Base-by-base conservation (phyloP, 2,888 invertebrate genomes). In the Tricholauxania praeusta region DNA sequence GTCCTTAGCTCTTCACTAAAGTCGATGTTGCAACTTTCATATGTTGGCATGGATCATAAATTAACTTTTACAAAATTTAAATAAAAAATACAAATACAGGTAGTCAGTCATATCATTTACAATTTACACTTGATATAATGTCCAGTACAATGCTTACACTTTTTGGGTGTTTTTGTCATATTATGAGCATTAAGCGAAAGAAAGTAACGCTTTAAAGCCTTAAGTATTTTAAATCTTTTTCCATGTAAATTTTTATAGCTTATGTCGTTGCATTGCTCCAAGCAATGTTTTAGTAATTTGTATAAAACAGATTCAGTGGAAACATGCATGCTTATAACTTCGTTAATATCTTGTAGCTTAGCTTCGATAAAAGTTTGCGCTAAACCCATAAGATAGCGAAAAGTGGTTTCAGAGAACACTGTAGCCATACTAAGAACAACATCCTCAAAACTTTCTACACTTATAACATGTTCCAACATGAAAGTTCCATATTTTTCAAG, bases 251-350 rank as follows among this genome's bases (percentile, higher is more conserved):
- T 19, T 4, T 49, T 19, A 12, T 14, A 3, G 1, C 39, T 17
- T 6, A 32, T 7, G 47, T 74, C 47, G 1, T 0, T 1, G 22
- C 73, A 82, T 0, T 78, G 70, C 0, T 71, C 15, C 57, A 79
- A 14, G 32, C 82, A 74, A 1, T 68, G 22, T 19, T 22, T 48
- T 10, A 81, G 32, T 4, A 83, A 79, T 19, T 71, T 72, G 66
- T 74, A 81, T 4, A 85, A 72, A 49, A 84, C 77, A 10, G 79
- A 78, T 73, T 84, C 84, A 1, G 82, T 75, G 2, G 80, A 57
- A 19, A 84, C 79, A 55, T 55, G 79, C 28, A 79, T 72, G 47
- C 62, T 57, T 10, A 83, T 67, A 49, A 57, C n/a, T 3, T 22
- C 8, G 7, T 74, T 57, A 6, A 83, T 68, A 0, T 78, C 64